These are phyloP conservation scores for Cryptus viduatorius DNA, from an alignment of 2,888 invertebrate genomes.

Conservation along the genomic window DNA sequence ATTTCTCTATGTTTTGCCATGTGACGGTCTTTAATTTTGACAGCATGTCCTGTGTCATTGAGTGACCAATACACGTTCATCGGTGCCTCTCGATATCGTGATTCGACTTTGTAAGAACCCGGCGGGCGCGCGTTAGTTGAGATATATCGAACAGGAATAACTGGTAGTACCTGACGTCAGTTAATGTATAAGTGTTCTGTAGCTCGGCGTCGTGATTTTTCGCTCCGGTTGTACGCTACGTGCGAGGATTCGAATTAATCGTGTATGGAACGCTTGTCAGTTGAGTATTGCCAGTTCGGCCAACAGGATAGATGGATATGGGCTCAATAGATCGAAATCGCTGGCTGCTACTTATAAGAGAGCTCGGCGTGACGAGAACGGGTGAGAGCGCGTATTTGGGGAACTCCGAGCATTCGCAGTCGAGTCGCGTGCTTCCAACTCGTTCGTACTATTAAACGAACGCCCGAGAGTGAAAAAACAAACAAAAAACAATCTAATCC, in stretches of 20 bases:
- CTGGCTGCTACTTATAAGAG: constrained; percentile 25
- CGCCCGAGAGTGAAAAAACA: constrained; percentile 47
- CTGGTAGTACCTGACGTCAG: constrained; percentile 53
- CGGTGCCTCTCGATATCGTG: constrained; percentile 42
- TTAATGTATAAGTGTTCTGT: constrained; percentile 6
- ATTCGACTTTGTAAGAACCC: constrained; percentile 43
- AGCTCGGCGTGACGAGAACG: constrained; percentile 54
- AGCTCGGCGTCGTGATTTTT: constrained; percentile 29
- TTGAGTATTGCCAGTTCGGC: constrained; percentile 31
- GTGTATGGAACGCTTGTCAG: constrained; percentile 47
- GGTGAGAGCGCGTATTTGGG: constrained; percentile 70
- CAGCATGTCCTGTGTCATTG: constrained; percentile 4
- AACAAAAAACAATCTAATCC: constrained; percentile 16
- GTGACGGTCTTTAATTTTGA: constrained; percentile 21
- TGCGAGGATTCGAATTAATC: constrained; percentile 54
- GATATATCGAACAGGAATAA: constrained; percentile 54
- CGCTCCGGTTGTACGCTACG: constrained; percentile 21
- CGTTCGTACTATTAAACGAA: constrained; percentile 51
- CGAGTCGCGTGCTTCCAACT: constrained; percentile 69
- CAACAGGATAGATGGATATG: constrained; percentile 65
- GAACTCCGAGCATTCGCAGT: constrained; percentile 68
- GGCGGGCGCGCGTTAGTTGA: constrained; percentile 30
- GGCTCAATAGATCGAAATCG: constrained; percentile 39
- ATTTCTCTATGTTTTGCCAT: too few relatives aligned
- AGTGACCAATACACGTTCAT: constrained; percentile 12